Percentiles rank a stretch among this genome's conserved stretches.
These are phyloP conservation scores for Paracanthobrama guichenoti DNA, from an alignment of 2,113 vertebrate species.

Conservation along the genomic window DNA sequence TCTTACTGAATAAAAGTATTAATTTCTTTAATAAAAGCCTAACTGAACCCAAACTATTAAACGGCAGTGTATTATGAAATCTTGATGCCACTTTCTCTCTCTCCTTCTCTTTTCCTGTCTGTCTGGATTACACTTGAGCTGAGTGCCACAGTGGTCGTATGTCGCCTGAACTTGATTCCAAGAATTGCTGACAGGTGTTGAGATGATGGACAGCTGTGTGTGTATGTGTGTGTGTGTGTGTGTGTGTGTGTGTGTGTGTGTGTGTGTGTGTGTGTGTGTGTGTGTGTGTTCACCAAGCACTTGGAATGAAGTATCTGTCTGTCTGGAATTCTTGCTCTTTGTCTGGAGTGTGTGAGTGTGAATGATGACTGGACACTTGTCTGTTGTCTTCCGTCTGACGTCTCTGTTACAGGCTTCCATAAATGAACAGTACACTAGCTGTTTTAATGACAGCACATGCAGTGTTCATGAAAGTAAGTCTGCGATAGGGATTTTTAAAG, in stretches of 20 bases:
- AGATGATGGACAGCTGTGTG: slow-evolving; percentile 63
- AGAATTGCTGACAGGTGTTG: slow-evolving; percentile 64
- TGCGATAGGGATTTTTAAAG: not conserved
- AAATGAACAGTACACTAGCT: not conserved
- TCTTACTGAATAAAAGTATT: not conserved
- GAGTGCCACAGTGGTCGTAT: slow-evolving; percentile 50
- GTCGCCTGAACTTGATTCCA: slow-evolving; percentile 64
- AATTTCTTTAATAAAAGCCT: not conserved
- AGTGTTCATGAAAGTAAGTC: not conserved
- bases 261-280: too few relatives aligned
- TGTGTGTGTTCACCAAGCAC: too few relatives aligned
- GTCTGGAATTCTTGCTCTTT: slow-evolving; percentile 68
- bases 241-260: too few relatives aligned
- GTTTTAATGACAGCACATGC: not conserved
- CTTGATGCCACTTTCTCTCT: slow-evolving; percentile 1
- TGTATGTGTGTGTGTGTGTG: slow-evolving; percentile 15
- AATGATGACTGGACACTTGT: slow-evolving; percentile 26
- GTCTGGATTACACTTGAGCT: slow-evolving; percentile 62
- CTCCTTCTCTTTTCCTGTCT: slow-evolving; percentile 1
- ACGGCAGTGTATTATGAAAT: not conserved
- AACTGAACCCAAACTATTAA: not conserved
- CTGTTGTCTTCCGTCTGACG: not conserved
- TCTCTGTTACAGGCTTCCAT: not conserved
- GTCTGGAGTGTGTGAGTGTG: slow-evolving; percentile 49
- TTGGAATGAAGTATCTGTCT: slow-evolving; percentile 50